Base-by-base conservation (phyloP, 2,888 invertebrate species). In the Lordiphosa fenestrarum region DNA sequence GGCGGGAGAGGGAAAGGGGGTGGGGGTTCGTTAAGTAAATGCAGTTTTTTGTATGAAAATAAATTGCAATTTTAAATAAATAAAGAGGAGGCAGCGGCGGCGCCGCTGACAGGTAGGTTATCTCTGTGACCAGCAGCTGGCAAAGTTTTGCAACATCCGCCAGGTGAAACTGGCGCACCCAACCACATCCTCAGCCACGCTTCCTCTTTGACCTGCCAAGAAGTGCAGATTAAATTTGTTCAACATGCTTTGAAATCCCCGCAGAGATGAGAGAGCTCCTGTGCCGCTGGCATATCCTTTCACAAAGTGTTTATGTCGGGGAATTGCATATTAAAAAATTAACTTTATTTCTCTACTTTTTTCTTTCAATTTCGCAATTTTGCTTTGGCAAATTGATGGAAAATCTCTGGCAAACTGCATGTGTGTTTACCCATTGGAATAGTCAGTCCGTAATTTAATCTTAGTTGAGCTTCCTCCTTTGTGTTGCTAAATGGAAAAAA, bases 151-250 rank as follows among this genome's bases (percentile, higher is more conserved):
- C 33, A 35, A 52, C 47, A 51, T 25, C 30, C 12, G 35, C 12
- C 53, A 66, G 59, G 66, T 60, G 61, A 37, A 52, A 46, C 75
- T 72, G 66, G 62, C 42, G 38, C 39, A 54, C 48, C 49, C 56
- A 74, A 69, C 78, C 74, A 63, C 78, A 78, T 82, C 71, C 71
- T 46, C 60, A 25, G 6, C 9, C 10, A 21, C 46, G 47, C 48
- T 19, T 41, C 41, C 48, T 41, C 65, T 53, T 51, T 37, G 38
- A 37, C 46, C 50, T 52, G 50, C 25, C 61, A 72, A 84, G 84
- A 84, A 80, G 80, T 78, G 85, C 80, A 80, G 85, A 80, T 80
- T 80, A 84, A 80, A 80, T 80, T 80, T 80, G 80, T 73, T 80
- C 75, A 80, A 84, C 85, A 84, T 82, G 80, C 80, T 84, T 84